Evolutionary conservation across 2,888 invertebrate genomes (phyloP), one percentile per base, ranked within the genome.

Genomic region (Eurytoma californica): DNA sequence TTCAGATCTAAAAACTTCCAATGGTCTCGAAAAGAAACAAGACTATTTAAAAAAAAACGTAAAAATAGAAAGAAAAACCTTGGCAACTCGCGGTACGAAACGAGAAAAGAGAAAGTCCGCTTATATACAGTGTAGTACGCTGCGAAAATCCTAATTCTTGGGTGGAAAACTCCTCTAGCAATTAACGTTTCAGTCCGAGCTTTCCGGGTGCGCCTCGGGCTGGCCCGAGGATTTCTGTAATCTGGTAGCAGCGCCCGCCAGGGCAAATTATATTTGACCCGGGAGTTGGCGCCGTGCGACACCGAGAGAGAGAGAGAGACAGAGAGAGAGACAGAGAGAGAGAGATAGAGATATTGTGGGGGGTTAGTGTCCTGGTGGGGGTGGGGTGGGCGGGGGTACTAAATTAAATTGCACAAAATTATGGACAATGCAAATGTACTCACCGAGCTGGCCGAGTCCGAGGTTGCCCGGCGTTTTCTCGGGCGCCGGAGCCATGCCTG

Each of bases 401-500:
- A 61, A 63, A 63, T 72, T 57, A 63, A 60, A 69, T 69, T 70
- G 51, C 53, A 24, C 18, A 53, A 70, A 69, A 75, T 70, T 66
- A 53, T 77, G 65, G 55, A 78, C 58, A 49, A 77, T 79, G 70
- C 67, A 70, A 77, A 72, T 66, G 51, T 79, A 84, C 85, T 86
- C 72, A 88, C 94, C 94, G 87, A 94, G 93, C 83, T 86, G 77
- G 87, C 94, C 94, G 87, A 94, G 93, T 85, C 93, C 91, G 88
- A 93, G 86, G 82, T 87, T 88, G 80, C 84, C 85, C 39, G 86
- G 84, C 69, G 83, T 84, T 86, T 89, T 90, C 81, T 89, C 90
- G 20, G 88, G 83, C 85, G 87, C 70, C 83, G 84, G 84, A 82
- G 90, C 86, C 85, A 90, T 85, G 76, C 86, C 88, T 7, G 93